Conservation (phyloP, 2,113 vertebrate species). For the Elephantulus edwardii region DNA sequence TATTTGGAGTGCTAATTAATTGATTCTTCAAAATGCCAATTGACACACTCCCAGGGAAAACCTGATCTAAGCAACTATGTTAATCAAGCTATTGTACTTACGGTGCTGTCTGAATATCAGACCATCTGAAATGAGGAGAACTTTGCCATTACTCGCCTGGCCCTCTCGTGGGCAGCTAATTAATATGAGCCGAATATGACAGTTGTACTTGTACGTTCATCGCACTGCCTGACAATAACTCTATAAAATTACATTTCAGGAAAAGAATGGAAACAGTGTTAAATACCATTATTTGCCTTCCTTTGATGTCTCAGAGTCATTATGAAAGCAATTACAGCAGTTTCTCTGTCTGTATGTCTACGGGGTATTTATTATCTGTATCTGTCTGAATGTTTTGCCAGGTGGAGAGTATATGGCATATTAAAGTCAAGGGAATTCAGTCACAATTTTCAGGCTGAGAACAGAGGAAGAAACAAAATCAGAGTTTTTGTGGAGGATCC, state of each 20-base stretch:
- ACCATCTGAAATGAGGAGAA: conserved; percentile 87
- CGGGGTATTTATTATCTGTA: conserved; percentile 88
- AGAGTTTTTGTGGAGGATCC: conserved; percentile 82
- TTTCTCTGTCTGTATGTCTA: conserved; percentile 89
- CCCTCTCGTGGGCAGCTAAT: conserved; percentile 89
- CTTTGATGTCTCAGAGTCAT: conserved; percentile 91
- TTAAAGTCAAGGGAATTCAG: conserved; percentile 87
- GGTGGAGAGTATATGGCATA: conserved; percentile 87
- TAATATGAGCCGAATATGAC: conserved; percentile 89
- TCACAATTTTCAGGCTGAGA: conserved; percentile 84
- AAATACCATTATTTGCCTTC: conserved; percentile 92
- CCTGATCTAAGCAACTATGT: conserved; percentile 88
- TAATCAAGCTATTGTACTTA: conserved; percentile 88
- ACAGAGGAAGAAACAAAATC: conserved; percentile 83
- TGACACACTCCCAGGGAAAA: conserved; percentile 87
- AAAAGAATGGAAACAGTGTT: conserved; percentile 91
- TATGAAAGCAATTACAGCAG: conserved; percentile 91
- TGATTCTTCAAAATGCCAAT: conserved; percentile 90
- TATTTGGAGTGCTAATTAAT: conserved; percentile 91
- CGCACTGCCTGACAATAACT: conserved; percentile 87
- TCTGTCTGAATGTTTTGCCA: conserved; percentile 87
- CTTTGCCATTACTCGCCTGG: conserved; percentile 85
- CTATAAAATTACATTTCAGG: conserved; percentile 90
- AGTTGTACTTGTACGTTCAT: conserved; percentile 86
- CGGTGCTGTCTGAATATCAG: conserved; percentile 86